Base-by-base conservation (phyloP, 2,113 vertebrate genomes). In the Dipodomys ordii region DNA sequence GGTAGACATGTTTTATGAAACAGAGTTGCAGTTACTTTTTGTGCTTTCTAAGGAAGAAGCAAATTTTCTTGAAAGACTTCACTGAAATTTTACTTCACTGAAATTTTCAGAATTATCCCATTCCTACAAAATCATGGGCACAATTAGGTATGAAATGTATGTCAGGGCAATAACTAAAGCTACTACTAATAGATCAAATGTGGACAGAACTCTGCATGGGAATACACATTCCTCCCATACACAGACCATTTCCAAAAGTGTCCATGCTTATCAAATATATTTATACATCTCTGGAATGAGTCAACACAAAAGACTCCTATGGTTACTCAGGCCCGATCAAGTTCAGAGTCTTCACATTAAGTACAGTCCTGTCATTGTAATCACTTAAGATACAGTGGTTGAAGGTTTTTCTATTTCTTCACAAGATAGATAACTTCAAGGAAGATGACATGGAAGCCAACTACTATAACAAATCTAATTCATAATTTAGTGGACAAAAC, bases 21-120 rank as follows among this genome's bases (percentile, higher is more conserved):
- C 39, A 23, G 18, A 85, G 25, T 30, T 20, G 19, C 22, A 65
- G 68, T 80, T 65, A 60, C 1, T 80, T 11, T 15, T 39, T 88
- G 10, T 86, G 20, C 84, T 18, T 86, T 16, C 84, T 18, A 87
- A 16, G 32, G 49, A 35, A 53, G 28, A 39, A 7, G 39, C 13
- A 90, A 87, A 87, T 15, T 80, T 72, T 80, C 20, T 15, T 28
- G 22, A 57, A 44, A 82, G 15, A 67, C 3, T 7, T 7, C 27
- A 67, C 7, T 53, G n/a, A 23, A 86, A 49, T 87, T 74, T 79
- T 78, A 67, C 3, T 7, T 7, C 27, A 67, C 7, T 53, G n/a
- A 23, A 86, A 49, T 87, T 74, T 79, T 78, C 35, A 95, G n/a
- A 73, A 92, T 90, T 90, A 72, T 72, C 46, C 46, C 27, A 67